phyloP scores from a whole-genome alignment of 2,113 vertebrate species.

The Oxyruncus cristatus region DNA sequence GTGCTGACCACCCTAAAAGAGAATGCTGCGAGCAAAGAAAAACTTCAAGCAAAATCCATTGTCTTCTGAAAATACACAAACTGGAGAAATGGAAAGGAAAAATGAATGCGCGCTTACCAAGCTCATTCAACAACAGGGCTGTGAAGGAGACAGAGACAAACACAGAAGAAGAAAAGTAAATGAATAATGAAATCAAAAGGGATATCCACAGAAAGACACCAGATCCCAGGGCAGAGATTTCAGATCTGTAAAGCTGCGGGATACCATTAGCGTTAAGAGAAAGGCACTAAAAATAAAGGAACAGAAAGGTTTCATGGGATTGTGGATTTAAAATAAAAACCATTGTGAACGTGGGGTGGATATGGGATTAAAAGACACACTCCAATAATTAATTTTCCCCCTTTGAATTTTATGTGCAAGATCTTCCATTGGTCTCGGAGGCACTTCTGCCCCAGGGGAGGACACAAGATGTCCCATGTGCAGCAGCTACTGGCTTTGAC shows the following conservation, averaged over 20 bases:
- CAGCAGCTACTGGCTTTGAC: slow-evolving; percentile 3
- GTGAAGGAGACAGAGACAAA: slow-evolving; percentile 83
- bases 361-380: not conserved
- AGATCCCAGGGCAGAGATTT: slow-evolving; percentile 54
- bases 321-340: slow-evolving; percentile 20
- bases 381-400: slow-evolving; percentile 33
- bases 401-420: slow-evolving; percentile 26
- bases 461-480: not conserved
- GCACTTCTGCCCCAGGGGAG: slow-evolving; percentile 2
- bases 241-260: slow-evolving; percentile 58
- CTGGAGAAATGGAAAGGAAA: slow-evolving; percentile 65
- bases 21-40: slow-evolving; percentile 22
- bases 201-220: slow-evolving; percentile 76
- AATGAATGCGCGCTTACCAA: slow-evolving; percentile 82
- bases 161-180: slow-evolving; percentile 83
- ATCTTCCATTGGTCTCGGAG: slow-evolving; percentile 25
- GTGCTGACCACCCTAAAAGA: slow-evolving; percentile 7
- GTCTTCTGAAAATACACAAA: slow-evolving; percentile 24
- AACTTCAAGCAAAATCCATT: not conserved
- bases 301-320: not conserved
- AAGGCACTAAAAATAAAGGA: slow-evolving; percentile 36
- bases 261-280: slow-evolving; percentile 14
- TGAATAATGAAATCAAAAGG: slow-evolving; percentile 81
- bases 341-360: not conserved
- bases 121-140: slow-evolving; percentile 87